Conservation (phyloP, 2,888 invertebrate genomes). For the Hydropsyche betteni region DNA sequence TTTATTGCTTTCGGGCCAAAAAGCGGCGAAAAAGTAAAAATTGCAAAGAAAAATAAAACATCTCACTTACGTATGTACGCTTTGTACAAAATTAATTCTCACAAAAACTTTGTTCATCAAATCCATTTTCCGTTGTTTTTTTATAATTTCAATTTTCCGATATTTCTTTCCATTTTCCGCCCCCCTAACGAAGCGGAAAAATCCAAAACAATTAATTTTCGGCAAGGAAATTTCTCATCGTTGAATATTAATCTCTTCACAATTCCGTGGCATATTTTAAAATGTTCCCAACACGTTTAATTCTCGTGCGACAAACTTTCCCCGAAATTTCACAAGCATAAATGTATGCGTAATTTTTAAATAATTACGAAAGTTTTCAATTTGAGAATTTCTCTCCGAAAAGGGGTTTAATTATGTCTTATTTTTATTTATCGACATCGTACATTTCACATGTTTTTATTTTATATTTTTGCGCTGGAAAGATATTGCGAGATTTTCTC, state of each 20-base stretch:
- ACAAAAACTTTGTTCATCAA: constrained; percentile 5
- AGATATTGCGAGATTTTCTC: no score
- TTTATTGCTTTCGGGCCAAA: not conserved
- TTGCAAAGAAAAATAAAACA: not conserved
- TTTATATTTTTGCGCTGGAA: no score
- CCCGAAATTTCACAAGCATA: no score
- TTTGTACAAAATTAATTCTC: not conserved
- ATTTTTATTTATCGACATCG: no score
- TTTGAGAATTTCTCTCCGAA: no score
- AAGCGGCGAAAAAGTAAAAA: constrained; percentile 6
- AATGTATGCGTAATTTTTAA: no score
- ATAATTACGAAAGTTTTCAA: no score
- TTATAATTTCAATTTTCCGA: constrained; percentile 1
- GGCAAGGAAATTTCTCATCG: constrained; percentile 12
- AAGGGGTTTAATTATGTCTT: no score
- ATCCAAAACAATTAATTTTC: constrained; percentile 28
- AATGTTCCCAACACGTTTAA: constrained; percentile 11
- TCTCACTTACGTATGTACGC: not conserved
- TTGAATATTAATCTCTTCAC: constrained; percentile 30
- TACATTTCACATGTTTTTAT: no score
- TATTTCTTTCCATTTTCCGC: not conserved
- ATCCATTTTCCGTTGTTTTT: constrained; percentile 8
- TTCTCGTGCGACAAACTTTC: not conserved
- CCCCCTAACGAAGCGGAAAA: constrained; percentile 7
- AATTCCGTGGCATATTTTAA: constrained; percentile 16